Percentiles rank a stretch among this genome's conserved stretches.
Evolutionary conservation across 1,140 invertebrate genomes (phyloP).

Genomic region (Whitmania pigra): DNA sequence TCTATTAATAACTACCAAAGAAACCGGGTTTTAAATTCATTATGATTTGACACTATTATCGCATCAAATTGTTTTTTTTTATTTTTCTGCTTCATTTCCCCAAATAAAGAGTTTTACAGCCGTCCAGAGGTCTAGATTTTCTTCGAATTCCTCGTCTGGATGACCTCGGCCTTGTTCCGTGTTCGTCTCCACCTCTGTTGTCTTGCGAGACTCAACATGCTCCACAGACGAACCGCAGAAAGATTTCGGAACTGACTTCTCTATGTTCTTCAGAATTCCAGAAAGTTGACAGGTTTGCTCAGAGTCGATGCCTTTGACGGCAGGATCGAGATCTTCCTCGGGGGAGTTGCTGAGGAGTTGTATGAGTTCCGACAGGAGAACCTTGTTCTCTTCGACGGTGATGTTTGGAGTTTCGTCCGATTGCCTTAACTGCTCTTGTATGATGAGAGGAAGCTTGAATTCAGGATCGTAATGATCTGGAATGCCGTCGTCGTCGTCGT

Average conservation of each 20-base stretch:
- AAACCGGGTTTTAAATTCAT: not conserved
- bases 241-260: constrained; percentile 9
- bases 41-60: not conserved
- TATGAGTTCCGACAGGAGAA: not conserved
- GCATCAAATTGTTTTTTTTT: not conserved
- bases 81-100: not conserved
- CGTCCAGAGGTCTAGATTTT: constrained; percentile 14
- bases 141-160: constrained; percentile 5
- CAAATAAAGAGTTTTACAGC: constrained; percentile 7
- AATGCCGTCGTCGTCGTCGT: constrained; percentile 26
- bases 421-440: not conserved
- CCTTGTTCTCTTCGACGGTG: not conserved
- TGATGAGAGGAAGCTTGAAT: not conserved
- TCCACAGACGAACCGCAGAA: too few relatives aligned
- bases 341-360: not conserved
- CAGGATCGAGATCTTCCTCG: not conserved
- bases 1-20: too few relatives aligned
- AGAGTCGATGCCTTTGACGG: not conserved
- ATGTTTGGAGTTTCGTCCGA: not conserved
- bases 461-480: constrained; percentile 23
- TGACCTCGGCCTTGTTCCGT: not conserved
- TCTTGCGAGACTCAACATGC: not conserved
- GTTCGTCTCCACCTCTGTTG: not conserved
- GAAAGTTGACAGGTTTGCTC: not conserved
- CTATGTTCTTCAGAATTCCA: not conserved